Evolutionary conservation across 1,140 invertebrate genomes (phyloP).

Genomic region (Nebria ingens): DNA sequence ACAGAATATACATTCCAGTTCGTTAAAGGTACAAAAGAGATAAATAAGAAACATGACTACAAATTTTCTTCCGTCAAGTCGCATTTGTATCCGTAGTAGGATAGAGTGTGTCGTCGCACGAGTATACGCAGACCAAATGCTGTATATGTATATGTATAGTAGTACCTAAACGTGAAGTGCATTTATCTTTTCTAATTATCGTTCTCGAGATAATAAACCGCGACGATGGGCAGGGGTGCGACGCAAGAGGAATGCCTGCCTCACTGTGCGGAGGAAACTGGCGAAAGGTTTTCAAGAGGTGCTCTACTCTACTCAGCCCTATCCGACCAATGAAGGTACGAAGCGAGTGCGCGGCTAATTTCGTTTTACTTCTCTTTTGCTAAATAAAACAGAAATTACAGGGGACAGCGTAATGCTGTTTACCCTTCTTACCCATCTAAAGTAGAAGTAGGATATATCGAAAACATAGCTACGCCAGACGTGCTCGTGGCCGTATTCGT

Average conservation of each 20-base stretch:
- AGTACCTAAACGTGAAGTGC: constrained; percentile 1
- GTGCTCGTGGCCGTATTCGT: background rate
- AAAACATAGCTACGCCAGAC: background rate
- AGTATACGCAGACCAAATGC: too few species aligned
- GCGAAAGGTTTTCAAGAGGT: too few species aligned
- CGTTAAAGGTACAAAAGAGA: too few species aligned
- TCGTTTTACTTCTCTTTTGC: constrained; percentile 8
- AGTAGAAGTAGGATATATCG: too few species aligned
- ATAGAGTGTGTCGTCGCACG: too few species aligned
- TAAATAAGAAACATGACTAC: too few species aligned
- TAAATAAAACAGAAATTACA: constrained; percentile 7
- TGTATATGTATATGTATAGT: background rate
- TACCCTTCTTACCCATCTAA: background rate
- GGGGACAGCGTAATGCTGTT: background rate
- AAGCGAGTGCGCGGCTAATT: background rate
- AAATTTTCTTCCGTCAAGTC: too few species aligned
- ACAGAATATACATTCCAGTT: too few species aligned
- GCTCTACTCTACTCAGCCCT: too few species aligned
- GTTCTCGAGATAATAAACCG: constrained; percentile 1
- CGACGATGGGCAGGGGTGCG: background rate
- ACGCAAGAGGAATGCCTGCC: background rate
- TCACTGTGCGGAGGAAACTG: background rate
- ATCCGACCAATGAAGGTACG: too few species aligned
- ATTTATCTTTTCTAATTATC: constrained; percentile 7
- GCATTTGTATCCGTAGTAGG: too few species aligned